phyloP scores from a whole-genome alignment of 2,888 invertebrate species.

The Xanthia togata region DNA sequence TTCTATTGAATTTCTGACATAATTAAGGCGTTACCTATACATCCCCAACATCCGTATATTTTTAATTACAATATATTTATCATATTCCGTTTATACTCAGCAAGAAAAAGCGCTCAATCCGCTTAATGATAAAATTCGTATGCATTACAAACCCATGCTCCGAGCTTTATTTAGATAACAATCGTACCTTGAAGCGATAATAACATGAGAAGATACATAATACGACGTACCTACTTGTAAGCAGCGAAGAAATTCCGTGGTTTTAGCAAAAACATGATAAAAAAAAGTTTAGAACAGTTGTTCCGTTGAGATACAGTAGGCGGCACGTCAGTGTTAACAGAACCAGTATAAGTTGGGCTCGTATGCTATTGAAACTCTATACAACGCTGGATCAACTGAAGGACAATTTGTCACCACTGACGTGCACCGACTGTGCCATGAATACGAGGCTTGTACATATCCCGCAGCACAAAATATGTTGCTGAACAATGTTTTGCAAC shows the following conservation, averaged over 20 bases:
- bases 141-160: constrained; percentile 43
- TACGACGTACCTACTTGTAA: neutral
- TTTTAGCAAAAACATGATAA: neutral
- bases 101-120: constrained; percentile 19
- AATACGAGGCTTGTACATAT: neutral
- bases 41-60: neutral
- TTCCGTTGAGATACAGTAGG: neutral
- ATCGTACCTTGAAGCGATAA: constrained; percentile 34
- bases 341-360: neutral
- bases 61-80: constrained; percentile 1
- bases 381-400: neutral
- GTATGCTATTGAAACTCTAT: neutral
- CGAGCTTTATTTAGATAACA: constrained; percentile 39
- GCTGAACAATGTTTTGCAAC: neutral
- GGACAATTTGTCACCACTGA: neutral
- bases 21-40: neutral
- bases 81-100: constrained; percentile 9
- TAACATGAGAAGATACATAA: constrained; percentile 6
- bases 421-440: neutral
- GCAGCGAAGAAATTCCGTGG: neutral
- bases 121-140: constrained; percentile 50
- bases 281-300: neutral
- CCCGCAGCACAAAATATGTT: neutral
- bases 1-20: neutral
- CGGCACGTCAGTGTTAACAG: neutral